These are phyloP conservation scores for Cephus nigrinus DNA, from an alignment of 2,888 invertebrate species.

Conservation along the genomic window DNA sequence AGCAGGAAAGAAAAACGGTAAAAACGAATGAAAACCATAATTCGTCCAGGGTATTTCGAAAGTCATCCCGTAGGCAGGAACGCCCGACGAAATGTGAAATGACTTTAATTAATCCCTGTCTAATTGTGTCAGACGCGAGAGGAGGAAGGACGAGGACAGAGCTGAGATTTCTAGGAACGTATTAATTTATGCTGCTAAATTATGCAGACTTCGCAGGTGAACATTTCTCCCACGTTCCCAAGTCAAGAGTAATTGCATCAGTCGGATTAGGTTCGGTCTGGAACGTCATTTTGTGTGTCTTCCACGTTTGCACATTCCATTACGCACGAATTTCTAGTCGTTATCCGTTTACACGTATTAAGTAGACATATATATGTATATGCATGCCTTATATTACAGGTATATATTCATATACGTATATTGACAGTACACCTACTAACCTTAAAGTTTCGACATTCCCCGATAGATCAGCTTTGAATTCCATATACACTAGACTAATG, in stretches of 20 bases:
- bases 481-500: neutral
- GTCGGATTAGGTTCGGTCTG: constrained; percentile 14
- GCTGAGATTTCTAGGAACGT: constrained; percentile 57
- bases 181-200: constrained; percentile 62
- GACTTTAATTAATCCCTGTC: constrained; percentile 63
- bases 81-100: constrained; percentile 56
- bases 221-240: constrained; percentile 32
- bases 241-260: constrained; percentile 27
- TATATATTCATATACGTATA: neutral
- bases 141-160: constrained; percentile 26
- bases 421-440: neutral
- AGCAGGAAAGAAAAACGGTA: neutral
- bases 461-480: neutral
- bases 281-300: constrained; percentile 32
- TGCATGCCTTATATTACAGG: neutral
- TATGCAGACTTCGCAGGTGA: constrained; percentile 55
- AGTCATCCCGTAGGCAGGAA: neutral
- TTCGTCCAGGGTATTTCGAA: neutral
- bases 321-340: neutral
- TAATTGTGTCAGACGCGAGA: constrained; percentile 57
- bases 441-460: neutral
- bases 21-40: neutral
- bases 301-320: constrained; percentile 24
- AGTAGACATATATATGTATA: no score
- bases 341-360: neutral